phyloP scores from a whole-genome alignment of 2,888 invertebrate genomes.

The Bombylius major region DNA sequence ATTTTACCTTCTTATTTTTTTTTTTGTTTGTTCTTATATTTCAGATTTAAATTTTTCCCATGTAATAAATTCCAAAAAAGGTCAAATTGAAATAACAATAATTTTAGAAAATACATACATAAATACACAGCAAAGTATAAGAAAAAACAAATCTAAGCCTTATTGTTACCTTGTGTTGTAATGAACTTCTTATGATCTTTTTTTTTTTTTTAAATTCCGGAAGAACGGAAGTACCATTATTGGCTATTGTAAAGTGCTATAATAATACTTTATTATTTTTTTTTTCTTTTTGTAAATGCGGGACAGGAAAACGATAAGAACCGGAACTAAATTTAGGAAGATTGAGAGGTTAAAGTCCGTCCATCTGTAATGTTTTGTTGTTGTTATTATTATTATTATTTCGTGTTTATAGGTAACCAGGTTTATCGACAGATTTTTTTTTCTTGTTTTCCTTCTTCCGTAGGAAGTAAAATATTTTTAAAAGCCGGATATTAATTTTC shows the following conservation, averaged over 20 bases:
- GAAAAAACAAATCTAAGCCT: background rate
- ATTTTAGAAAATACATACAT: background rate
- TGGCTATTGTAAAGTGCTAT: too few species aligned
- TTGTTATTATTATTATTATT: too few species aligned
- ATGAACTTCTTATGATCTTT: background rate
- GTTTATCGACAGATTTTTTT: background rate
- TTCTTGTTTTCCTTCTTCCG: background rate
- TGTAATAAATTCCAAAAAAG: background rate
- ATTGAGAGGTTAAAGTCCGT: background rate
- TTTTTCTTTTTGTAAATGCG: background rate
- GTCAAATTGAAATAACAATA: background rate
- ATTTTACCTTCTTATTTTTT: too few species aligned
- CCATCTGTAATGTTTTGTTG: background rate
- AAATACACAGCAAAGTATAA: background rate
- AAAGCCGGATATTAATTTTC: background rate
- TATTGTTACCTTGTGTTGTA: background rate
- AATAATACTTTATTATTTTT: too few species aligned
- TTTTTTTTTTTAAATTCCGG: background rate
- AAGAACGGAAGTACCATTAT: background rate
- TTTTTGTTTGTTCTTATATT: too few species aligned
- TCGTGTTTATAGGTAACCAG: too few species aligned
- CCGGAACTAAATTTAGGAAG: background rate
- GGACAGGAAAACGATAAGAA: constrained; percentile 3
- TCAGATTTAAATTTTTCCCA: too few species aligned
- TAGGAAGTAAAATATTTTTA: background rate